Base-by-base conservation (phyloP, 2,888 invertebrate genomes). In the Eupeodes luniger region DNA sequence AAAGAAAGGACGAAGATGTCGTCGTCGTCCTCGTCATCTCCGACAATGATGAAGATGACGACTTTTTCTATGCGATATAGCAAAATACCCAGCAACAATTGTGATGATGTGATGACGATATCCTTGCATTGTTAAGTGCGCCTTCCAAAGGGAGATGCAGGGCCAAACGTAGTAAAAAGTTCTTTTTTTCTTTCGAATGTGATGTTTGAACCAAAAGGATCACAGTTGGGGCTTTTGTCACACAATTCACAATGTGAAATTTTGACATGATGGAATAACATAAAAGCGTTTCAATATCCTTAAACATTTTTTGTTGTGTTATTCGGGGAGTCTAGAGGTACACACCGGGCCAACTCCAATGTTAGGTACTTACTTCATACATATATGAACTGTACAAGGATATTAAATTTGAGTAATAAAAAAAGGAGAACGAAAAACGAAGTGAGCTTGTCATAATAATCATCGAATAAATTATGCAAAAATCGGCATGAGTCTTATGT, bases 401-500 rank as follows among this genome's bases (percentile, higher is more conserved):
- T 81, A 84, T 87, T 84, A 89, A 78, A 80, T 84, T 27, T 27
- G 27, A 2, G 75, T 78, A 76, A 87, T 87, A 89, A 89, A 85
- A 47, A 64, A 47, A 16, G 11, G 16, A 81, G 40, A 40, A 40
- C 40, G 40, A 64, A 64, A 70, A 85, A 72, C 74, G 53, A 66
- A 78, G 51, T 69, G 53, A 84, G 79, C 89, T 88, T 85, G 92
- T 83, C 89, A 89, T 93, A 93, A 93, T 93, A 92, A 93, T 93
- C 92, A 93, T 92, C 91, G 93, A 92, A 93, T 93, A 93, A 93
- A 93, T 93, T 93, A 93, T 93, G 93, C 92, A 93, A 92, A 92
- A 93, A 93, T 92, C 91, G 88, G 78, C 81, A 81, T 77, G 77
- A 84, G 84, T 9, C 7, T 7, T 70, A 36, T 27, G 6, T 74